Base-by-base conservation (phyloP, 2,888 invertebrate genomes). In the Hecatera dysodea region DNA sequence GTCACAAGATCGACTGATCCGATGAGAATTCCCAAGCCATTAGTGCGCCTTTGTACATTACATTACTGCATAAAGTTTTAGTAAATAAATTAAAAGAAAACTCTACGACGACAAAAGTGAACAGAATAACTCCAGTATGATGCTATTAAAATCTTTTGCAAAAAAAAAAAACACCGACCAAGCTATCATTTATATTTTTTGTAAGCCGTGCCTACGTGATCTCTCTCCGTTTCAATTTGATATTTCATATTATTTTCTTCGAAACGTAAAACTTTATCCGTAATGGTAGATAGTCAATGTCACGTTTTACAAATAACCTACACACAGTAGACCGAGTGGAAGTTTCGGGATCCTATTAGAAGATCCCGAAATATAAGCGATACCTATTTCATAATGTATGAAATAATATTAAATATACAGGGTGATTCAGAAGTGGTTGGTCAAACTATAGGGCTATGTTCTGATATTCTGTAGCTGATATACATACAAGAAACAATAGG, bases 251-350 rank as follows among this genome's bases (percentile, higher is more conserved):
- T 67, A 69, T 72, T 72, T 75, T 61, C 53, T 46, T 11, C 4
- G 44, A 70, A 62, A 55, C 65, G 48, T 19, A 53, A 69, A 80
- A 83, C 76, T 80, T 72, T 75, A 17, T 63, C 44, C 67, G 61
- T 80, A 83, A 79, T 56, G 53, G 27, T 12, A 67, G 61, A 67
- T 69, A 60, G 48, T 36, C 9, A 52, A 52, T 50, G 72, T 60
- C 72, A 72, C 75, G 83, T 75, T 36, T 57, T 69, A n/a, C 48
- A 59, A 57, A 62, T 67, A 68, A 74, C 55, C 48, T 70, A 72
- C 22, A 48, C 44, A 29, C 24, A 71, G 33, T 15, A 71, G 19
- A 48, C 50, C 62, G 69, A 57, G 64, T 73, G n/a, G 48, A 56
- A 63, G 66, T 50, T 55, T 59, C n/a, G 33, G 50, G 24, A 52